These are phyloP conservation scores for Mohoua ochrocephala DNA, from an alignment of 2,113 vertebrate species.

Conservation along the genomic window DNA sequence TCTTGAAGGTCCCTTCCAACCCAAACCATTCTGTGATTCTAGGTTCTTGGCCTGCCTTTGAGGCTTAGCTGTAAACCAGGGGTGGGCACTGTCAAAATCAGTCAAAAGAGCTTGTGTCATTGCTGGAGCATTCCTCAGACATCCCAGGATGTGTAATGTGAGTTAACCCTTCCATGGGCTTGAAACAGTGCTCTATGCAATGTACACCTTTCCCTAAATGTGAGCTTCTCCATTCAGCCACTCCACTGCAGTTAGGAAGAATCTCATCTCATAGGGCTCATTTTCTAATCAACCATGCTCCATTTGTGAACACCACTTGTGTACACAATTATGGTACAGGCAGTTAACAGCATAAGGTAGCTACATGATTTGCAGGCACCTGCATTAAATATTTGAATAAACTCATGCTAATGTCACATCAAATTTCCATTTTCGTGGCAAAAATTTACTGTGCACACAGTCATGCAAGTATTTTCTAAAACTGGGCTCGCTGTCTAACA, in stretches of 20 bases:
- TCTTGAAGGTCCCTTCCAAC: neutral
- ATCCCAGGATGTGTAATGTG: neutral
- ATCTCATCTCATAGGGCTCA: neutral
- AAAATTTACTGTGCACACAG: neutral
- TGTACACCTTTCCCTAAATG: neutral
- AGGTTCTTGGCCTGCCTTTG: neutral
- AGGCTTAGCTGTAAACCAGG: neutral
- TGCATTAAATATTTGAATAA: constrained; percentile 29
- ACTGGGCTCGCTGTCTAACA: neutral
- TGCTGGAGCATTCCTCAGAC: neutral
- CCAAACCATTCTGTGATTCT: neutral
- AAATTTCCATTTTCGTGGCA: neutral
- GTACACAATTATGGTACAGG: constrained; percentile 16
- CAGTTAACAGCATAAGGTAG: neutral
- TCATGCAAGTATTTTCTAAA: neutral
- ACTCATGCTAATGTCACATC: neutral
- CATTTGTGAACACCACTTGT: constrained; percentile 19
- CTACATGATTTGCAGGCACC: neutral
- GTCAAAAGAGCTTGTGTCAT: neutral
- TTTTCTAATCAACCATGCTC: constrained; percentile 30
- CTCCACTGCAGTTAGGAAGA: neutral
- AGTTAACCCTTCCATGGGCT: neutral
- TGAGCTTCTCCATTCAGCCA: neutral
- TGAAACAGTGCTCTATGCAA: neutral
- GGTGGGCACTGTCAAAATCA: neutral